Percentiles rank a stretch among this genome's conserved stretches.
Conservation (phyloP, 2,797 vertebrate species). For the Urosaurus nigricauda region DNA sequence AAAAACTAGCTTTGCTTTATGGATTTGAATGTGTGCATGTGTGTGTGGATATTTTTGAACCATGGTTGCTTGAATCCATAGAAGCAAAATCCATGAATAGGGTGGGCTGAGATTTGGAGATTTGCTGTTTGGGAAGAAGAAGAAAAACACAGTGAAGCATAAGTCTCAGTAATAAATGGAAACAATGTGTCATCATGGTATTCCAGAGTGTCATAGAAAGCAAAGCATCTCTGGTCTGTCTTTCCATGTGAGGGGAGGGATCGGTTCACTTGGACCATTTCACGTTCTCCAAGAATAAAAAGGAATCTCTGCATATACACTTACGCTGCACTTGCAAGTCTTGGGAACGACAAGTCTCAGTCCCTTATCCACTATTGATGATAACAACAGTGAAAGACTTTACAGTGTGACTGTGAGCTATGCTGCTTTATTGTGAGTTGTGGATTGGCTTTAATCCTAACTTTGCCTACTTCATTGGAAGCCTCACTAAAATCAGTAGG, state of each 20-base stretch:
- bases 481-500: background rate
- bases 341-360: background rate
- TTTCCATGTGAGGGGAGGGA: background rate
- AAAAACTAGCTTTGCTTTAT: no score
- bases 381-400: background rate
- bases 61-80: no score
- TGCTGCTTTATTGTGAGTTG: background rate
- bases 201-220: conserved; percentile 9
- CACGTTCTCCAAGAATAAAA: background rate
- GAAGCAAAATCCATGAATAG: no score
- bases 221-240: background rate
- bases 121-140: background rate
- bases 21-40: no score
- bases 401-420: background rate
- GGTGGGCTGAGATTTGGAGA: no score
- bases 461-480: background rate
- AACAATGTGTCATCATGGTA: background rate
- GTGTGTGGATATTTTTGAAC: no score
- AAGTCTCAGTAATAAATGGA: background rate
- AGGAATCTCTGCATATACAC: background rate
- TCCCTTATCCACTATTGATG: background rate
- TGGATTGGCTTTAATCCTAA: background rate
- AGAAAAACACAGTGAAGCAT: background rate
- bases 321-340: background rate
- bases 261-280: background rate